Evolutionary conservation across 2,888 invertebrate species (phyloP), one percentile per base, ranked within the genome.

Genomic region (Bombyx huttoni): DNA sequence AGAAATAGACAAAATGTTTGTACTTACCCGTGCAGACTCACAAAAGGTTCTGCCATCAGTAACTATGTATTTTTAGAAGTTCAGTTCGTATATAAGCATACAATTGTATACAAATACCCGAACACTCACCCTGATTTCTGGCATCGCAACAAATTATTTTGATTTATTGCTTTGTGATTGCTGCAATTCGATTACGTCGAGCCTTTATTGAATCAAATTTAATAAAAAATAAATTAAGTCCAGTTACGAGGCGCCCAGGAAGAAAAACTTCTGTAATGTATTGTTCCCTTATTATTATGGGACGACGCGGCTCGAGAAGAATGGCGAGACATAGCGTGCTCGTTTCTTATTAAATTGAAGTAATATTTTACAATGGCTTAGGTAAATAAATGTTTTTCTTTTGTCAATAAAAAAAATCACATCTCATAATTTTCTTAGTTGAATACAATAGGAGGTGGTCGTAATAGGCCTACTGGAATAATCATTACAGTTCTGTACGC

Each of bases 101-200:
- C 1, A 40, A 5, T 1, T 81, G 1, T 7, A 40, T 8, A 40
- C 1, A 40, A 5, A 0, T 81, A 81, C 74, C 56, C 64, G 66
- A 74, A 73, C 82, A 84, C 24, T 24, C 5, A 24, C 24, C 24
- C 24, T 24, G 24, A 84, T 85, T 85, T 84, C 81, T 82, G 73
- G 70, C 65, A 79, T 71, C 75, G 70, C 77, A 76, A 72, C 75
- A 73, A 79, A 84, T 86, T 82, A 85, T 85, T 86, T 86, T 88
- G 88, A 88, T 88, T 88, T 86, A 86, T 86, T 59, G 78, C 78
- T 76, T 82, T 81, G 77, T 83, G 84, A 88, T 87, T 86, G 87
- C 73, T 76, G 73, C 82, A 84, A 86, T 74, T 86, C 81, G 85
- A 85, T 87, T 85, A 79, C 70, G 73, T 72, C 73, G 76, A 76